A percentile compares a stretch with the other conserved stretches of the same genome.
Evolutionary conservation across 37 sponge, comb jelly and placozoan species (phyloP).

Genomic region (Hormiphora californensis): DNA sequence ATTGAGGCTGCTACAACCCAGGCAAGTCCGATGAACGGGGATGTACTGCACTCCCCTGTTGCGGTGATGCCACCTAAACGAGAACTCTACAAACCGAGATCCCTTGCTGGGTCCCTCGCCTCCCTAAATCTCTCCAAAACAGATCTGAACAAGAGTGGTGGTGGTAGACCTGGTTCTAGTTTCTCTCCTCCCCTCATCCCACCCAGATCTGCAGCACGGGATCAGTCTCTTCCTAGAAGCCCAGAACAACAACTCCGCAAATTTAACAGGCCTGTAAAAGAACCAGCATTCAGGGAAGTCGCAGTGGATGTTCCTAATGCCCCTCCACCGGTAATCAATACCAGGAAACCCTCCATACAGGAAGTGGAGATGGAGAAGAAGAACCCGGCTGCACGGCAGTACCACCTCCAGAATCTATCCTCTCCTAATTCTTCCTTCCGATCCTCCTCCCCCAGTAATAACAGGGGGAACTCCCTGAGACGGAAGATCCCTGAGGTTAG

Average conservation of each 20-base stretch:
- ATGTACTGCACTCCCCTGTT: too few relatives aligned
- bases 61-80: too few relatives aligned
- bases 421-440: not conserved
- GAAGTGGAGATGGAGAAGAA: not conserved
- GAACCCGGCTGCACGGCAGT: not conserved
- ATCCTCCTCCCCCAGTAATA: not conserved
- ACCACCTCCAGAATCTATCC: not conserved
- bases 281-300: not conserved
- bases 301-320: not conserved
- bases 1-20: too few relatives aligned
- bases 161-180: not conserved
- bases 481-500: not conserved
- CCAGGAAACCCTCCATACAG: not conserved
- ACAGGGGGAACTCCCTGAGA: not conserved
- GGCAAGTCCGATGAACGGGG: too few relatives aligned
- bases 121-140: too few relatives aligned
- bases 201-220: not conserved
- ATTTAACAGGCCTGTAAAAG: not conserved
- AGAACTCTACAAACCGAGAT: conserved; percentile 23
- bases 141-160: too few relatives aligned
- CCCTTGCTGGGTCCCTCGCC: not conserved
- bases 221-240: not conserved
- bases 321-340: not conserved
- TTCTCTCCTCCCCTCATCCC: not conserved
- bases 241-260: too few relatives aligned